These are phyloP conservation scores for Scaptomyza flava DNA, from an alignment of 2,888 invertebrate species.

Conservation along the genomic window DNA sequence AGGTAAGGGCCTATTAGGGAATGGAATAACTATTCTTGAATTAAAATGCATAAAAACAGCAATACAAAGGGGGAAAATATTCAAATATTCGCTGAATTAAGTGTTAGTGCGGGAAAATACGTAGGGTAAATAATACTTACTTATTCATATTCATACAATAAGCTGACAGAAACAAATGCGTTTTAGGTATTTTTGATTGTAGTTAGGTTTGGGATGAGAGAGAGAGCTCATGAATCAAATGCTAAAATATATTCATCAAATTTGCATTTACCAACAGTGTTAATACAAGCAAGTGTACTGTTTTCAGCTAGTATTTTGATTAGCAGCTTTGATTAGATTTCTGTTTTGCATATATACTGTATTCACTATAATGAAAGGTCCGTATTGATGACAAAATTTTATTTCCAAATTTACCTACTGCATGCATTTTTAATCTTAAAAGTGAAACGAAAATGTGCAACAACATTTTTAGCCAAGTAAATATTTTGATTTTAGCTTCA, in stretches of 20 bases:
- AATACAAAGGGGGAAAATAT: not conserved
- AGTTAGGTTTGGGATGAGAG: not conserved
- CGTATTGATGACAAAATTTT: not conserved
- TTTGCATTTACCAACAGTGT: not conserved
- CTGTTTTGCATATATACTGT: too few relatives aligned
- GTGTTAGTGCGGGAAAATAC: conserved; percentile 3
- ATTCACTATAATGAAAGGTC: not conserved
- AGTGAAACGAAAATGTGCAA: not conserved
- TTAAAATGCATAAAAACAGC: not conserved
- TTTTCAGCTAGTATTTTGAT: not conserved
- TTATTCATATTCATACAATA: not conserved
- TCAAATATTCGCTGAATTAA: conserved; percentile 1
- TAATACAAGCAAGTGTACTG: not conserved
- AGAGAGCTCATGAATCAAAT: not conserved
- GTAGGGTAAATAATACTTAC: conserved; percentile 9
- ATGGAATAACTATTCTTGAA: conserved; percentile 14
- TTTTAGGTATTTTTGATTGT: not conserved
- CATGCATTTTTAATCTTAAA: not conserved
- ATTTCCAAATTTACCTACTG: not conserved
- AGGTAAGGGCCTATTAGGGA: not conserved
- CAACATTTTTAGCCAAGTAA: conserved; percentile 7
- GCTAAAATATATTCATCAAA: not conserved
- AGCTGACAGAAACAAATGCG: not conserved
- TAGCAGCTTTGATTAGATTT: not conserved
- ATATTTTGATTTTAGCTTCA: conserved; percentile 28